phyloP scores from a whole-genome alignment of 2,113 vertebrate species.

The Erythrocebus patas region DNA sequence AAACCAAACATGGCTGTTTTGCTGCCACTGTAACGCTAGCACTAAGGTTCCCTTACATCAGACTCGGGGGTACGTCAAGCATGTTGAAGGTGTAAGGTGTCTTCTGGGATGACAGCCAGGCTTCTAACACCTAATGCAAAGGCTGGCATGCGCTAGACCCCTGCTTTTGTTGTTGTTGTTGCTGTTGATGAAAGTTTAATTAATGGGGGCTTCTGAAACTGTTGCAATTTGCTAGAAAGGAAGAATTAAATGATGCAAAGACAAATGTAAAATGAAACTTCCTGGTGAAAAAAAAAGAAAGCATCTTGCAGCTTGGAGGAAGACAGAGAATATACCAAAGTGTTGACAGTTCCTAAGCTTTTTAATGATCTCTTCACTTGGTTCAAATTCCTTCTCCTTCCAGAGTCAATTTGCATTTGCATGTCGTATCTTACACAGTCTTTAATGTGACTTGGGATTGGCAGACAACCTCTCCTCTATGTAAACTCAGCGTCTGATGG shows the following conservation, averaged over 20 bases:
- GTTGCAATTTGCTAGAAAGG: not conserved
- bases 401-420: not conserved
- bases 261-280: not conserved
- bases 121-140: too few species aligned
- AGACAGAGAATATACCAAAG: too few species aligned
- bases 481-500: accelerated
- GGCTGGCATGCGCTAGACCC: not conserved
- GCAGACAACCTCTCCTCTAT: accelerated
- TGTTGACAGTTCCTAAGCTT: not conserved
- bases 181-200: not conserved
- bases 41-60: not conserved
- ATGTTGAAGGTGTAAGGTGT: accelerated
- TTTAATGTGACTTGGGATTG: not conserved
- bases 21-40: too few species aligned
- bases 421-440: not conserved
- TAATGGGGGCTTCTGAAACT: not conserved
- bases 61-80: accelerated
- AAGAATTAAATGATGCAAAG: not conserved
- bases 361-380: not conserved
- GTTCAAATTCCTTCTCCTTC: not conserved
- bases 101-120: not conserved
- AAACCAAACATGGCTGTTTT: not conserved
- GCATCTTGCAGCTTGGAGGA: not conserved
- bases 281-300: too few species aligned
- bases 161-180: not conserved